Base-by-base conservation (phyloP, 1,140 invertebrate genomes). In the Anastrepha obliqua region DNA sequence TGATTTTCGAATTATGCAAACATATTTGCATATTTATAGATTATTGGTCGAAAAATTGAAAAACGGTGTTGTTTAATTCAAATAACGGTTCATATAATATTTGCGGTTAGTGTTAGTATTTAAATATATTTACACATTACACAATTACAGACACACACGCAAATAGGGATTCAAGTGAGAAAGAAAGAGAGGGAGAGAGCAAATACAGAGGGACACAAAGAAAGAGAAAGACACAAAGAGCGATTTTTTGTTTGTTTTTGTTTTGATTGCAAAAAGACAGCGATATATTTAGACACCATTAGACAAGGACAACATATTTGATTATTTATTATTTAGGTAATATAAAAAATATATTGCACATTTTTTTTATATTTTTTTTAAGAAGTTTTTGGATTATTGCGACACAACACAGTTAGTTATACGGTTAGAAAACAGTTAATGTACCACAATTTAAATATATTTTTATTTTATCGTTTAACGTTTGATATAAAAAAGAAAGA, bases 231-330 rank as follows among this genome's bases (percentile, higher is more conserved):
- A 55, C 47, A 55, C 7, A 20, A 11, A 81, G 3, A 81, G 39
- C 17, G 42, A 20, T 3, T 81, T 81, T 81, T 29, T 29, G 29
- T 29, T 29, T 29, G n/a, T 81, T 81, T 81, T 81, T 67, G 64
- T 67, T 67, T 29, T 7, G 74, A 58, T 55, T 55, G 74, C 51
- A 20, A 74, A 74, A 3, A 15, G 42, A 47, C 67, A 47, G 67
- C 42, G 42, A 44, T 15, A 74, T 47, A 74, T 44, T 51, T 58
- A 55, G 60, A 62, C 13, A 62, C 13, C n/a, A n/a, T 9, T 62
- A 62, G 47, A 81, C n/a, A 81, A 81, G 74, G 47, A 81, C 74
- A 81, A 81, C 44, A 81, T 55, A 81, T 81, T 81, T 81, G 47
- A 81, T 20, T 55, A 55, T 9, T 17, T 62, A 62, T 62, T 4